These are phyloP conservation scores for Gastracanthus pulcherrimus DNA, from an alignment of 2,888 invertebrate species.

Conservation along the genomic window DNA sequence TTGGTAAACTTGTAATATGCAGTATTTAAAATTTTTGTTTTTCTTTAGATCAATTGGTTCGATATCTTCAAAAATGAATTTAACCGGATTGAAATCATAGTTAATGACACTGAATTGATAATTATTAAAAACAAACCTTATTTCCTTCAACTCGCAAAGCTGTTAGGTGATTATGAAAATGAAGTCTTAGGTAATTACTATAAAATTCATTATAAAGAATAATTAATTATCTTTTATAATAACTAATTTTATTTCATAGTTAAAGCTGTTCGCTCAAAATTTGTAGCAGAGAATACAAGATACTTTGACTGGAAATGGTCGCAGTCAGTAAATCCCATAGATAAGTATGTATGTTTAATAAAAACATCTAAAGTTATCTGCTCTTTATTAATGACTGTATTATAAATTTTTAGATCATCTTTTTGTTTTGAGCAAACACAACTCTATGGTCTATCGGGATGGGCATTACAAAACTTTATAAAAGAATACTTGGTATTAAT, in stretches of 20 bases:
- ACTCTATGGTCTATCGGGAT: conserved; percentile 17
- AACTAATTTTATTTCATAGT: conserved; percentile 7
- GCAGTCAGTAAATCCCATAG: neutral
- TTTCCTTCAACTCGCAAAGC: neutral
- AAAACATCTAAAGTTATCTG: neutral
- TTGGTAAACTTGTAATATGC: neutral
- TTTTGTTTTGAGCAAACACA: conserved; percentile 26
- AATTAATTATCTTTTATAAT: neutral
- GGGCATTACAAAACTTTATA: neutral
- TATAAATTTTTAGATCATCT: conserved; percentile 2
- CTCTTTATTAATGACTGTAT: no score
- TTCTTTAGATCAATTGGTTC: conserved; percentile 18
- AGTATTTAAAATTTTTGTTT: no score
- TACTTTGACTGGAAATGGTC: conserved; percentile 1
- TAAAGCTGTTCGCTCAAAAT: conserved; percentile 14
- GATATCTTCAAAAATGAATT: conserved; percentile 15
- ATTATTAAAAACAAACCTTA: conserved; percentile 27
- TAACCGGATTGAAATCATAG: neutral
- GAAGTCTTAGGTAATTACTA: neutral
- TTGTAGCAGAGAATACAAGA: conserved; percentile 15
- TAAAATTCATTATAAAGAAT: neutral
- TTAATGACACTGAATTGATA: neutral
- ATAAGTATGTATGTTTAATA: neutral
- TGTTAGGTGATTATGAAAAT: neutral
- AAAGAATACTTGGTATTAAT: neutral